Evolutionary conservation across 2,113 vertebrate genomes (phyloP), one percentile per base, ranked within the genome.

Genomic region (Gobiocypris rarus): DNA sequence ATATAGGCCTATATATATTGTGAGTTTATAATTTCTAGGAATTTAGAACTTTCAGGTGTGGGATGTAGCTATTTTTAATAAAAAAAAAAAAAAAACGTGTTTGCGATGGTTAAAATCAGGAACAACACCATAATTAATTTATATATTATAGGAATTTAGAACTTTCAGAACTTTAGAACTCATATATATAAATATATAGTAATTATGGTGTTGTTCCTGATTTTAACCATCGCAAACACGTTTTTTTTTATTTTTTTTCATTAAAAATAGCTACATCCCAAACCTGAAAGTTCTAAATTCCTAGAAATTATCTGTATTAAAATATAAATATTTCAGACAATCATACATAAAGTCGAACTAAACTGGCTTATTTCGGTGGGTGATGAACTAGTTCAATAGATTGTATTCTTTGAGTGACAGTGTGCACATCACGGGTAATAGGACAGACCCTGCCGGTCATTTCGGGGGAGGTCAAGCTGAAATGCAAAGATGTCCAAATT

Each of bases 391-490:
- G 76, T 88, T 93, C 94, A 94, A 96, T 94, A 96, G 93, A 96
- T 96, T 88, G 6, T 7, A 38, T 38, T 38, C 38, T 38, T 0
- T 2, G 38, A 38, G 5, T 38, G 93, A 94, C 96, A 94, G 93
- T 50, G 48, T 93, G 88, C 92, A 91, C 94, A 94, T 95, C 93
- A 92, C 95, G 95, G 93, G 90, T 85, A 94, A 95, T 95, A 94
- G 93, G 2, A 17, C 5, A 71, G 41, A 6, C n/a, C 69, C 41
- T 26, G 69, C 4, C 94, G 95, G 95, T 96, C 93, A 94, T 94
- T 96, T 95, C 93, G 26, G 54, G 86, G 75, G 90, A 24, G 31
- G 52, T 58, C 19, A 15, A 26, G 17, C 11, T 59, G 22, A 56
- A 56, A 77, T 24, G 75, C n/a, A 41, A 24, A 43, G 1, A 95